A percentile compares a stretch with the other conserved stretches of the same genome.
Evolutionary conservation across 1,140 invertebrate genomes (phyloP).

Genomic region (Drosophila oshimai): DNA sequence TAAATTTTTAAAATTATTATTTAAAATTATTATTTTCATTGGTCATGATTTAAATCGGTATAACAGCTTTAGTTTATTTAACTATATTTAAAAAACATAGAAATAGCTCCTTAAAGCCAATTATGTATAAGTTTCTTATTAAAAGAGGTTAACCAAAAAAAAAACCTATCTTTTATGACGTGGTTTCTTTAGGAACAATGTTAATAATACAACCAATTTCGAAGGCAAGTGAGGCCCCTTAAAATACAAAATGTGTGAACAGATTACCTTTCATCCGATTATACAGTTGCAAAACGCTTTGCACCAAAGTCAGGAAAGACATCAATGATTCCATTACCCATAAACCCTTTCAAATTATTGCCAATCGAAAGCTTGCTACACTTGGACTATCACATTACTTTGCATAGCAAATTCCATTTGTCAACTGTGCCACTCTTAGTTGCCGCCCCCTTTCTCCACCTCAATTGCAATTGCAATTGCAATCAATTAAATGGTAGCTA

Average conservation of each 20-base stretch:
- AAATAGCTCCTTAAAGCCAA: no score
- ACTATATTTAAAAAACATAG: no score
- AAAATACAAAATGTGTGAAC: neutral
- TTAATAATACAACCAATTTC: no score
- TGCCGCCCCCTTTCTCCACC: neutral
- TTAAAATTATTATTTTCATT: neutral
- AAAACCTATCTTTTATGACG: no score
- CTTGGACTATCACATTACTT: constrained; percentile 22
- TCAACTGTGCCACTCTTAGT: neutral
- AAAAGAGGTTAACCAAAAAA: no score
- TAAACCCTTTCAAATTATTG: constrained; percentile 2
- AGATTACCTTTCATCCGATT: neutral
- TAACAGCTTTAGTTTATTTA: no score
- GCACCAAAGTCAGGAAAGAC: neutral
- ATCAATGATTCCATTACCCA: neutral
- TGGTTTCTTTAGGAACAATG: no score
- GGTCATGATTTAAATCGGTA: no score
- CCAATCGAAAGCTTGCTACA: constrained; percentile 17
- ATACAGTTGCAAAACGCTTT: neutral
- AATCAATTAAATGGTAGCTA: constrained; percentile 58
- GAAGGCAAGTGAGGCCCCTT: no score
- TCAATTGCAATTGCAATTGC: constrained; percentile 16
- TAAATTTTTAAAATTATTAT: neutral
- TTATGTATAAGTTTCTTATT: no score
- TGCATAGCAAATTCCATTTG: constrained; percentile 21